Evolutionary conservation across 1,140 invertebrate genomes (phyloP).

Genomic region (Cardiocondyla obscurior): DNA sequence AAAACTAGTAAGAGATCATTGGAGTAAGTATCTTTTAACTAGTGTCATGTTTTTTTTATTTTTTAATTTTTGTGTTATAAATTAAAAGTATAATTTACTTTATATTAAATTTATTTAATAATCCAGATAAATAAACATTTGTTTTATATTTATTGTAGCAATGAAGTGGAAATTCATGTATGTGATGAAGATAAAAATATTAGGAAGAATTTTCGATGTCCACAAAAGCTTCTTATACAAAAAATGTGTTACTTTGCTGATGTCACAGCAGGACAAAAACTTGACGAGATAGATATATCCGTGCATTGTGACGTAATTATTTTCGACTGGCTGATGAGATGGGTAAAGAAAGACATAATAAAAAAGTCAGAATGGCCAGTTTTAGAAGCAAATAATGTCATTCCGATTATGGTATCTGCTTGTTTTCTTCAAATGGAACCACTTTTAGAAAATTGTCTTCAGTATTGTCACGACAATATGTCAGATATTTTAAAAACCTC

Average conservation of each 20-base stretch:
- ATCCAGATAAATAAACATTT: background rate
- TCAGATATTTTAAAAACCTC: slow-evolving; percentile 91
- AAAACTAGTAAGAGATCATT: slow-evolving; percentile 71
- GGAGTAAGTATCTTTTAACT: slow-evolving; percentile 75
- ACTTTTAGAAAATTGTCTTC: slow-evolving; percentile 91
- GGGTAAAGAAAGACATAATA: slow-evolving; percentile 91
- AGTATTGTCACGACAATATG: slow-evolving; percentile 91
- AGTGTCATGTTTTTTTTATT: background rate
- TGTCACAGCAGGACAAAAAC: slow-evolving; percentile 91
- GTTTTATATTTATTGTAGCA: slow-evolving; percentile 81
- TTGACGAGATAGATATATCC: slow-evolving; percentile 98
- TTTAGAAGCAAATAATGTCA: slow-evolving; percentile 92
- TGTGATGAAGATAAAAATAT: slow-evolving; percentile 94
- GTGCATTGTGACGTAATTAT: slow-evolving; percentile 97
- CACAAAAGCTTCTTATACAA: slow-evolving; percentile 91
- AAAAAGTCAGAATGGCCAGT: slow-evolving; percentile 88
- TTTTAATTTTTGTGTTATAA: too few relatives aligned
- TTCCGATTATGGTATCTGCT: slow-evolving; percentile 96
- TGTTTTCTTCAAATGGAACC: slow-evolving; percentile 97
- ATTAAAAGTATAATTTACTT: slow-evolving; percentile 24
- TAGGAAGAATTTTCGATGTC: slow-evolving; percentile 94
- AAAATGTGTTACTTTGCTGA: slow-evolving; percentile 98
- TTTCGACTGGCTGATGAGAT: slow-evolving; percentile 98
- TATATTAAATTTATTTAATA: background rate
- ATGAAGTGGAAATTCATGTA: slow-evolving; percentile 93